A percentile compares a stretch with the other conserved stretches of the same genome.
phyloP scores from a whole-genome alignment of 1,140 invertebrate species.

The Ladona fulva region DNA sequence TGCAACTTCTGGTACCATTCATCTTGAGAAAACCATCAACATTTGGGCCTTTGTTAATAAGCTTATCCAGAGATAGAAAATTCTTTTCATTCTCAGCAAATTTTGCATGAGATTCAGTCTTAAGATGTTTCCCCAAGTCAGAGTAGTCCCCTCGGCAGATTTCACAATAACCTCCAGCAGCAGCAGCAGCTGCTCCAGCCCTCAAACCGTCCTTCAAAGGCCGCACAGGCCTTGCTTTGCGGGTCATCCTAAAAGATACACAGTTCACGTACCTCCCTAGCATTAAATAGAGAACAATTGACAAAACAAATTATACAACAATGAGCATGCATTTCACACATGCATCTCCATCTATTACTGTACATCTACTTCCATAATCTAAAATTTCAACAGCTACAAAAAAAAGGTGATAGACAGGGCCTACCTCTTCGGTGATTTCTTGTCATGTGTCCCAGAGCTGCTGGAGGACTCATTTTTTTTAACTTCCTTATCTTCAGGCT shows the following conservation, averaged over 20 bases:
- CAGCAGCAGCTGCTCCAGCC: conserved; percentile 31
- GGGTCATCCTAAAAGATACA: conserved; percentile 42
- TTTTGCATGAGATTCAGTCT: conserved; percentile 57
- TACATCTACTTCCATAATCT: too few species aligned
- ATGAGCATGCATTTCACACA: not conserved
- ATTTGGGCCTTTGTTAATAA: conserved; percentile 51
- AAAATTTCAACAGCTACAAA: too few species aligned
- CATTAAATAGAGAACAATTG: not conserved
- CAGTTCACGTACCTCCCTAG: conserved; percentile 1
- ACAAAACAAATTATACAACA: not conserved
- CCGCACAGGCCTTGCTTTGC: conserved; percentile 49
- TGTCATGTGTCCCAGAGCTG: not conserved
- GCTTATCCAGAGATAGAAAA: conserved; percentile 55
- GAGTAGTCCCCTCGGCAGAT: conserved; percentile 62
- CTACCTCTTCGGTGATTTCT: not conserved
- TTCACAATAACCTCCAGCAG: conserved; percentile 56
- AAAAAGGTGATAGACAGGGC: not conserved
- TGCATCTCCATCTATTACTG: not conserved
- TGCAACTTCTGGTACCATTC: conserved; percentile 35
- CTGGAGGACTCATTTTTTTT: conserved; percentile 12
- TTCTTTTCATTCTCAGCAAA: conserved; percentile 61
- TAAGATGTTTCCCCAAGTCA: conserved; percentile 53
- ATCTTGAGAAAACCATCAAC: conserved; percentile 51
- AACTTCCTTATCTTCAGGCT: not conserved
- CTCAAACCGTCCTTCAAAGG: conserved; percentile 44